Conservation (phyloP, 2,113 vertebrate species). For the Antigone vipio region DNA sequence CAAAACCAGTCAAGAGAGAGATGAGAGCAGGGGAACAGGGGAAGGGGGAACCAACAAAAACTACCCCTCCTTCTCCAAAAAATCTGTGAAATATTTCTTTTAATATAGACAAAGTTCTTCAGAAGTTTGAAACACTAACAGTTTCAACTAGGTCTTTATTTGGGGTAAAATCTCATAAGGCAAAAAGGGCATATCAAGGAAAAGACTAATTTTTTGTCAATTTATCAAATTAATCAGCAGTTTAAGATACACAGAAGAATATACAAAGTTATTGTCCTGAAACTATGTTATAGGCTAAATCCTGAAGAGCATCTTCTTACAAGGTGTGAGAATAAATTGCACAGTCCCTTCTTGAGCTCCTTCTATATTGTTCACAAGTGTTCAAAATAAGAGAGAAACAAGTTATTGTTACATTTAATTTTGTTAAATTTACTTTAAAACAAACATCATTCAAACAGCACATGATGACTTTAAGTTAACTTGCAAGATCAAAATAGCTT, state of each 20-base stretch:
- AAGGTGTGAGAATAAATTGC: not conserved
- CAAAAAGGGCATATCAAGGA: not conserved
- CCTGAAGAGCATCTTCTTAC: not conserved
- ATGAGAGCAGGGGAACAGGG: not conserved
- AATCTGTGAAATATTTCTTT: not conserved
- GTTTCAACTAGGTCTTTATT: not conserved
- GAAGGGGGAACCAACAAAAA: not conserved
- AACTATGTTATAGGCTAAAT: not conserved
- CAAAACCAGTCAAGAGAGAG: not conserved
- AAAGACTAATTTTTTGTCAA: not conserved
- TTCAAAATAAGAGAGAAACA: not conserved
- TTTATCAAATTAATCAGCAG: not conserved
- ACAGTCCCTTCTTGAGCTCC: not conserved
- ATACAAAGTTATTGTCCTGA: not conserved
- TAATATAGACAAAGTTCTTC: not conserved
- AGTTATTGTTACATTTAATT: not conserved
- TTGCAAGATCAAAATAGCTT: not conserved
- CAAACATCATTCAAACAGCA: not conserved
- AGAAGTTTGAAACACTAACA: not conserved
- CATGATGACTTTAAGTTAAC: not conserved
- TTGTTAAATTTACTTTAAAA: not conserved
- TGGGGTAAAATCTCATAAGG: not conserved
- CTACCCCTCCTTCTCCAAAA: fast-evolving
- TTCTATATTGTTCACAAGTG: not conserved
- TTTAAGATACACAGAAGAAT: not conserved